Percentiles rank a stretch among this genome's conserved stretches.
phyloP scores from a whole-genome alignment of 1,140 invertebrate species.

The Pseudomyrmex pallidus region DNA sequence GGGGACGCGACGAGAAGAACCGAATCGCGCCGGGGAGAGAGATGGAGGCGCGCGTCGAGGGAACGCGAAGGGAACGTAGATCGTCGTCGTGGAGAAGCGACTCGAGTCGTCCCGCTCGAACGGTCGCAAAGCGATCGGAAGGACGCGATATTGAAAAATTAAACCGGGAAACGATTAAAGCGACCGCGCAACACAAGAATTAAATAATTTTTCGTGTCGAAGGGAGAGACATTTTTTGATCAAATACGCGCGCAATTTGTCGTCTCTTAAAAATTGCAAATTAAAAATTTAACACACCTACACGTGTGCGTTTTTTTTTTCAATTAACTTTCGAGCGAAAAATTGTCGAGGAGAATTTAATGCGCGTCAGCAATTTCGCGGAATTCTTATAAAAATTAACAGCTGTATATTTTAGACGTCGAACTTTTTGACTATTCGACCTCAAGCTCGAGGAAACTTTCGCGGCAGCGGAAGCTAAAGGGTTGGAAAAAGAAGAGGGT shows the following conservation, averaged over 20 bases:
- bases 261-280: too few species aligned
- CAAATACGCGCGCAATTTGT: too few species aligned
- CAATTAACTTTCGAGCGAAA: not conserved
- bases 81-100: not conserved
- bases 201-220: not conserved
- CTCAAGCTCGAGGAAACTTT: constrained; percentile 2
- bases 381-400: too few species aligned
- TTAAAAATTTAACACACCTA: too few species aligned
- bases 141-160: constrained; percentile 58
- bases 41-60: constrained; percentile 25
- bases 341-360: too few species aligned
- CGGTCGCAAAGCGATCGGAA: constrained; percentile 29
- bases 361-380: too few species aligned
- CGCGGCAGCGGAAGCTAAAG: too few species aligned
- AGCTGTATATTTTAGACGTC: not conserved
- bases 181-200: not conserved
- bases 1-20: constrained; percentile 28
- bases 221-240: too few species aligned
- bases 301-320: not conserved
- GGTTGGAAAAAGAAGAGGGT: constrained; percentile 48
- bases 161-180: constrained; percentile 1
- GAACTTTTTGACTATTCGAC: not conserved
- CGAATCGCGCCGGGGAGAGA: not conserved
- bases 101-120: constrained; percentile 33
- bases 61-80: constrained; percentile 36